Evolutionary conservation across 2,888 invertebrate genomes (phyloP), one percentile per base, ranked within the genome.

Genomic region (Nomada ferruginata): DNA sequence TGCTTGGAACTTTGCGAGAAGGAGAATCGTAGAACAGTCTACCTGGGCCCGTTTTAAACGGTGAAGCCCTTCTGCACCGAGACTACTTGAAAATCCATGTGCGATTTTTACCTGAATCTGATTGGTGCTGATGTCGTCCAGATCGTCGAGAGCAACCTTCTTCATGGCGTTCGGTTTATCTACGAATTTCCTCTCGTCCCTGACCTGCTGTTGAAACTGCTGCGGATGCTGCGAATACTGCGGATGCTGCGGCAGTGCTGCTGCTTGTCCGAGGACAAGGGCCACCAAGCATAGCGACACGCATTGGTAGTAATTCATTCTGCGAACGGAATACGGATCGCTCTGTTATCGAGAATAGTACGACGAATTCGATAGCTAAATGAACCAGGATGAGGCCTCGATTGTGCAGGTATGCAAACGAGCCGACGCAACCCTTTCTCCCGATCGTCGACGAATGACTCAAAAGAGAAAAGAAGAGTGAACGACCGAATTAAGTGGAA

Each of bases 91-190:
- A 2, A 47, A 47, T 47, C 10, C 0, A 13, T 47, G 47, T 0
- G 3, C 15, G 47, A 3, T 13, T 47, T 61, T 65, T 90, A 94
- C 94, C 89, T 96, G 96, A 90, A 97, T 97, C 86, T 97, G 96
- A 94, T 97, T 98, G 83, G 96, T 97, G 92, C 96, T 96, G 84
- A 97, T 95, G 89, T 97, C 97, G 88, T 97, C 97, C 83, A 97
- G 94, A 92, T 97, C 97, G 90, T 97, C 97, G 50, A 97, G 93
- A 2, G 96, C 96, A 5, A 97, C 97, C 94, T 98, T 98, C 94
- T 98, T 98, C 91, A 97, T 95, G 20, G 97, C 96, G 92, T 98
- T 98, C 18, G 98, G 97, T 93, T 98, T 98, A 92, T 97, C 97
- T 0, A 97, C 97, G 93, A 97, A 98, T 94, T 98, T 98, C 84